Conservation (phyloP, 2,797 vertebrate species). For the Phrynocephalus forsythii region DNA sequence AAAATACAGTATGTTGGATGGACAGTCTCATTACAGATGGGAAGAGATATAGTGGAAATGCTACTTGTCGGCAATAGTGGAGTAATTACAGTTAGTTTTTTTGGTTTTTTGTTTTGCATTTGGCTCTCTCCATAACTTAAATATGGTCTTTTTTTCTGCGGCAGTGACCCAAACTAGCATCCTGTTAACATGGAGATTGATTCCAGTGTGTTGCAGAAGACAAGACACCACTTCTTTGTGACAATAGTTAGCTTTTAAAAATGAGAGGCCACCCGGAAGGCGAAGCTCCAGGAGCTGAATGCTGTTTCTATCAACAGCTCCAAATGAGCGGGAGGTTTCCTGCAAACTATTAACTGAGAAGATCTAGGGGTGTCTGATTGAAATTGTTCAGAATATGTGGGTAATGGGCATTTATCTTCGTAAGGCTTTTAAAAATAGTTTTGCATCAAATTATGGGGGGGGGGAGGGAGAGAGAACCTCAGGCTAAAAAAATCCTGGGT, state of each 20-base stretch:
- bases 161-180: neutral
- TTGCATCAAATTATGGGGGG: slow-evolving; percentile 9
- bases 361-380: slow-evolving; percentile 14
- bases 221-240: neutral
- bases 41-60: neutral
- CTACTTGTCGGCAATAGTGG: neutral
- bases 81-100: neutral
- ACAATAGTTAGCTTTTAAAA: neutral
- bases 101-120: neutral
- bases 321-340: slow-evolving; percentile 46
- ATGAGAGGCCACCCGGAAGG: neutral
- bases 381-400: slow-evolving; percentile 46
- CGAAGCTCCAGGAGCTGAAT: neutral
- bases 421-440: slow-evolving; percentile 53
- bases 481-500: neutral
- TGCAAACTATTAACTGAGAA: slow-evolving; percentile 33
- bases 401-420: slow-evolving; percentile 47
- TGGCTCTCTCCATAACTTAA: neutral
- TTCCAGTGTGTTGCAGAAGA: neutral
- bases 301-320: slow-evolving; percentile 23
- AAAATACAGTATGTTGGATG: slow-evolving; percentile 1
- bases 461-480: neutral
- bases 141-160: neutral
- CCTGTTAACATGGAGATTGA: neutral
- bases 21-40: neutral